phyloP scores from a whole-genome alignment of 1,140 invertebrate species.

The Chelonus insularis region DNA sequence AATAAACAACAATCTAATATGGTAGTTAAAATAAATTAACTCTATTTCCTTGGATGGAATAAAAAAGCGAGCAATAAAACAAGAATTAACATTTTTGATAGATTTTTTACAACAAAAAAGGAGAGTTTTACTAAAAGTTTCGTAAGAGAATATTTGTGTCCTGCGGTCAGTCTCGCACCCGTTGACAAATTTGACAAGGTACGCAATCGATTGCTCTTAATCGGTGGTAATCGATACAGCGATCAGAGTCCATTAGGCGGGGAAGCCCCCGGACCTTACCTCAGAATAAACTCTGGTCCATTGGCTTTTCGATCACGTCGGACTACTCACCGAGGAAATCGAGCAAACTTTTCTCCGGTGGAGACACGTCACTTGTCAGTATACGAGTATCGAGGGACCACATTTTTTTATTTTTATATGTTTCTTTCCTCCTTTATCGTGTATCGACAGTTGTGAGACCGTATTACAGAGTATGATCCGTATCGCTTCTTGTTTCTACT shows the following conservation, averaged over 20 bases:
- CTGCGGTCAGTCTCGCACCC: conserved; percentile 43
- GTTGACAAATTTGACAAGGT: conserved; percentile 59
- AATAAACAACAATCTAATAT: too few species aligned
- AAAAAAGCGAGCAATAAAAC: too few species aligned
- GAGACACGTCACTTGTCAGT: conserved; percentile 22
- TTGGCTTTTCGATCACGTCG: conserved; percentile 56
- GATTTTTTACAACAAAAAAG: neutral
- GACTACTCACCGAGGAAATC: conserved; percentile 19
- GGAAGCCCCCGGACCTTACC: conserved; percentile 8
- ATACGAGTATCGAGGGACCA: neutral
- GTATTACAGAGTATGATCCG: conserved; percentile 1
- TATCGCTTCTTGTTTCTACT: conserved; percentile 7
- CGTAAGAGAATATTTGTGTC: conserved; percentile 15
- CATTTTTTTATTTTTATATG: neutral
- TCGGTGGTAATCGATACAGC: conserved; percentile 57
- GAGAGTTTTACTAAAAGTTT: conserved; percentile 2
- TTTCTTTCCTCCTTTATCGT: neutral
- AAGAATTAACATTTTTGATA: too few species aligned
- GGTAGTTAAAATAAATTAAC: too few species aligned
- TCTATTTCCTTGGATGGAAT: neutral
- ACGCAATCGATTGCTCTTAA: conserved; percentile 54
- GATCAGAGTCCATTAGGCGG: conserved; percentile 52
- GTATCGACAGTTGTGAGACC: conserved; percentile 1
- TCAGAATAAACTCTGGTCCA: neutral
- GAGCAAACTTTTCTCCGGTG: conserved; percentile 12